These are phyloP conservation scores for Cliona cf. orientalis DNA, from an alignment of 37 sponge, comb jelly and placozoan genomes.

Conservation along the genomic window DNA sequence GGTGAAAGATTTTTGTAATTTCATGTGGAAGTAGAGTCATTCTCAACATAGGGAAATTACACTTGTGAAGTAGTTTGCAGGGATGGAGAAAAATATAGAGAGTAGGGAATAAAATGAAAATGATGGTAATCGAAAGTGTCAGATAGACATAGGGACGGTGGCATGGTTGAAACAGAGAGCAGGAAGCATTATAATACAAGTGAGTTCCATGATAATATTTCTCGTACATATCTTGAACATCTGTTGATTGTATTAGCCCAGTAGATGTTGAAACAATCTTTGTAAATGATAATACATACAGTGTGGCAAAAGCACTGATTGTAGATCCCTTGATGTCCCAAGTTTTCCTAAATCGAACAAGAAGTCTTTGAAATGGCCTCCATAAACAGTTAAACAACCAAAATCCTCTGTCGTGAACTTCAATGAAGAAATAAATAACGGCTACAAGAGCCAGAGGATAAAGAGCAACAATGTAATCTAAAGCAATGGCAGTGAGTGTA, in stretches of 20 bases:
- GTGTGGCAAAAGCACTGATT: constrained; percentile 16
- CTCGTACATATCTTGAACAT: neutral
- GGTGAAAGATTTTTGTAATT: neutral
- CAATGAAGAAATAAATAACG: constrained; percentile 5
- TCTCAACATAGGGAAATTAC: neutral
- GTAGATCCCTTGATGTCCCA: constrained; percentile 27
- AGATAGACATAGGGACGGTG: neutral
- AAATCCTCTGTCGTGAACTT: constrained; percentile 14
- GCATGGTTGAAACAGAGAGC: neutral
- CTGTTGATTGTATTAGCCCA: neutral
- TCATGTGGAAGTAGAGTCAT: neutral
- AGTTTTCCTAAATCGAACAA: constrained; percentile 29
- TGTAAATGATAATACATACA: constrained; percentile 7
- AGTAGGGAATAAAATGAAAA: neutral
- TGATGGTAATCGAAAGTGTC: neutral
- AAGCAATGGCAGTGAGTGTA: constrained; percentile 3
- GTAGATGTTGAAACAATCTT: neutral
- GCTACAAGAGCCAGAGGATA: constrained; percentile 46
- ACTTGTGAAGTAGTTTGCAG: neutral
- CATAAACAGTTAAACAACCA: constrained; percentile 6
- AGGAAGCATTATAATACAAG: neutral
- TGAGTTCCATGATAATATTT: neutral
- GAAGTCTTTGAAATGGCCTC: constrained; percentile 1
- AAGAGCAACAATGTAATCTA: constrained; percentile 49
- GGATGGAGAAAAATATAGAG: neutral